A percentile compares a stretch with the other conserved stretches of the same genome.
phyloP scores from a whole-genome alignment of 2,113 vertebrate genomes.

The Cephalophus harveyi region DNA sequence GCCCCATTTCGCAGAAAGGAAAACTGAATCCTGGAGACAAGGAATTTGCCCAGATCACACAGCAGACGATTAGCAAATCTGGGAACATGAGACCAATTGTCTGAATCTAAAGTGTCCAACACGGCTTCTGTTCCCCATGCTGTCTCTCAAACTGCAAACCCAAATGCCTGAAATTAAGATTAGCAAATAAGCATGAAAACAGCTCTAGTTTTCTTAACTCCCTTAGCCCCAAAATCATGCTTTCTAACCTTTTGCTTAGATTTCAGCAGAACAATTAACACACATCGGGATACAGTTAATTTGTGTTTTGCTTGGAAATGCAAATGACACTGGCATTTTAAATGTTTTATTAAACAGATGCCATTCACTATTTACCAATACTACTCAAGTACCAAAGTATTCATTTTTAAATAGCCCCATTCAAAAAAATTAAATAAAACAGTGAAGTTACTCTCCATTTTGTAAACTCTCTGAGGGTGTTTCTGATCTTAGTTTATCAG shows the following conservation, averaged over 20 bases:
- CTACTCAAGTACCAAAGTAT: conserved; percentile 7
- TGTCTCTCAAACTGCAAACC: conserved; percentile 19
- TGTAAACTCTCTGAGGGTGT: conserved; percentile 24
- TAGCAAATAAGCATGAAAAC: not conserved
- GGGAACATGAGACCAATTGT: not conserved
- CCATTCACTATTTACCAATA: conserved; percentile 31
- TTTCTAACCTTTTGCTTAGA: conserved; percentile 28
- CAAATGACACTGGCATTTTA: conserved; percentile 38
- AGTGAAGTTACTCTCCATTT: conserved; percentile 30
- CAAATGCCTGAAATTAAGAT: conserved; percentile 38
- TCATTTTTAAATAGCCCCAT: conserved; percentile 28
- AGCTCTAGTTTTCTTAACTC: conserved; percentile 27
- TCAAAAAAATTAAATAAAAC: not conserved
- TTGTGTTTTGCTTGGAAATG: conserved; percentile 33
- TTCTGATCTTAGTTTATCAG: conserved; percentile 3
- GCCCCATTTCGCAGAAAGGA: not conserved
- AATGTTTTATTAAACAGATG: conserved; percentile 50
- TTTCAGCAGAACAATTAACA: conserved; percentile 33
- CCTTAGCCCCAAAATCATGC: not conserved
- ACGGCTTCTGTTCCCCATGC: not conserved
- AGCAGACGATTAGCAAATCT: not conserved
- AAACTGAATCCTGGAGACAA: not conserved
- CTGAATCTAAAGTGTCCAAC: not conserved
- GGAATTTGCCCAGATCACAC: not conserved
- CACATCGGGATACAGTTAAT: conserved; percentile 46